Percentiles rank a stretch among this genome's conserved stretches.
phyloP scores from a whole-genome alignment of 1,140 invertebrate species.

The Drosophila pectinifera region DNA sequence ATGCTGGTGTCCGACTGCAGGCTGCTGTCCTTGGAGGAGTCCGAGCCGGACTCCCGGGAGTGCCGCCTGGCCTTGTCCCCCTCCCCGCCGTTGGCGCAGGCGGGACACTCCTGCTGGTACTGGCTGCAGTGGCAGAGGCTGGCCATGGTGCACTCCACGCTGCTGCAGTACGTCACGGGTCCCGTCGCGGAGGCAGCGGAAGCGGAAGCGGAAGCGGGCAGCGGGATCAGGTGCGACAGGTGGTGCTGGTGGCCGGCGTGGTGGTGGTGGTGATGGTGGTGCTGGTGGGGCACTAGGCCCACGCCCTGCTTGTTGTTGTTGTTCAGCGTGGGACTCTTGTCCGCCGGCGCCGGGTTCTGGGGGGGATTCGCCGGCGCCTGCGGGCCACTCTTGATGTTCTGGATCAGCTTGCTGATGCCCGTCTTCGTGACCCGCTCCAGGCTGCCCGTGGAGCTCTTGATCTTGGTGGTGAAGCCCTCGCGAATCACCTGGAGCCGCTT shows the following conservation, averaged over 20 bases:
- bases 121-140: conserved; percentile 74
- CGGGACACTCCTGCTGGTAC: conserved; percentile 74
- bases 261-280: conserved; percentile 70
- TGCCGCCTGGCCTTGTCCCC: conserved; percentile 84
- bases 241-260: conserved; percentile 41
- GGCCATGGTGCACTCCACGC: conserved; percentile 61
- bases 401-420: conserved; percentile 90
- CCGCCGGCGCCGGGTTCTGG: neutral
- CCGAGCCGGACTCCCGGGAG: conserved; percentile 93
- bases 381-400: conserved; percentile 88
- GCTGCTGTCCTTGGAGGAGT: conserved; percentile 96
- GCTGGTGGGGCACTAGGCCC: conserved; percentile 21
- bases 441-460: conserved; percentile 92
- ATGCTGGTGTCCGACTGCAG: conserved; percentile 96
- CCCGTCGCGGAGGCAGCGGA: conserved; percentile 25
- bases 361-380: conserved; percentile 10
- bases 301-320: conserved; percentile 50
- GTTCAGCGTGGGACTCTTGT: conserved; percentile 34
- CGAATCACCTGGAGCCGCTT: conserved; percentile 94
- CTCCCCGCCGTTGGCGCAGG: conserved; percentile 59
- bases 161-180: conserved; percentile 77
- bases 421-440: conserved; percentile 92
- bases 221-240: conserved; percentile 20
- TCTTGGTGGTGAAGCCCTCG: conserved; percentile 92
- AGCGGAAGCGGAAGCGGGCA: conserved; percentile 6